A percentile compares a stretch with the other conserved stretches of the same genome.
Evolutionary conservation across 2,113 vertebrate species (phyloP).

Genomic region (Alethe diademata): DNA sequence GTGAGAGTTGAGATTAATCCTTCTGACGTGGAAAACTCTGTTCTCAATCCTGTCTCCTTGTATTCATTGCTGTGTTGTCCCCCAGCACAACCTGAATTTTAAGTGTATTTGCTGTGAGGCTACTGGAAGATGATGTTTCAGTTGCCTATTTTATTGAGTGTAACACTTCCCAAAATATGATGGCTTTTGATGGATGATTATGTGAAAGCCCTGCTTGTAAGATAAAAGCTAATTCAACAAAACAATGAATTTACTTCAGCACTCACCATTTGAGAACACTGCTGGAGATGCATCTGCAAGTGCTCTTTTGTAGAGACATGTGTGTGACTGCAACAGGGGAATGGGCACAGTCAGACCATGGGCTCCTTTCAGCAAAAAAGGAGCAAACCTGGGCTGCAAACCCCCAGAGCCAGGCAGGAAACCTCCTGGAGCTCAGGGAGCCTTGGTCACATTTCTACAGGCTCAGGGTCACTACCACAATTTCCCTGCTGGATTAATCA

Average conservation of each 20-base stretch:
- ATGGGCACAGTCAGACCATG: rapidly evolving
- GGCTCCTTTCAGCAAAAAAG: neutral
- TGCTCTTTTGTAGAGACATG: rapidly evolving
- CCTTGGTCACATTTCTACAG: neutral
- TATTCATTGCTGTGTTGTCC: neutral
- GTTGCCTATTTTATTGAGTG: neutral
- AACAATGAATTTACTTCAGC: neutral
- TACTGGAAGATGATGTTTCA: neutral
- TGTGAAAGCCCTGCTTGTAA: neutral
- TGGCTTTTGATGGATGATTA: neutral
- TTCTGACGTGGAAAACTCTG: neutral
- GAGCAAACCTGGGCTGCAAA: neutral
- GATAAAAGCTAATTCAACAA: neutral
- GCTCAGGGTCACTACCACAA: neutral
- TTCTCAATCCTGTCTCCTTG: neutral
- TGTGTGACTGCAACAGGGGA: neutral
- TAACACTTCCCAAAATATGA: neutral
- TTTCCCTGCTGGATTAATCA: neutral
- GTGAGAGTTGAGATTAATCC: neutral
- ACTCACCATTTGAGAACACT: neutral
- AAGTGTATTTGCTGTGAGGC: neutral
- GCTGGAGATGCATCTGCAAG: neutral
- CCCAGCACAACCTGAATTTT: neutral
- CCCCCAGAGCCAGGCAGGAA: neutral
- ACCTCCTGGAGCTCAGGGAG: neutral